Percentiles rank a stretch among this genome's conserved stretches.
Evolutionary conservation across 2,888 invertebrate species (phyloP).

Genomic region (Notodonta dromedarius): DNA sequence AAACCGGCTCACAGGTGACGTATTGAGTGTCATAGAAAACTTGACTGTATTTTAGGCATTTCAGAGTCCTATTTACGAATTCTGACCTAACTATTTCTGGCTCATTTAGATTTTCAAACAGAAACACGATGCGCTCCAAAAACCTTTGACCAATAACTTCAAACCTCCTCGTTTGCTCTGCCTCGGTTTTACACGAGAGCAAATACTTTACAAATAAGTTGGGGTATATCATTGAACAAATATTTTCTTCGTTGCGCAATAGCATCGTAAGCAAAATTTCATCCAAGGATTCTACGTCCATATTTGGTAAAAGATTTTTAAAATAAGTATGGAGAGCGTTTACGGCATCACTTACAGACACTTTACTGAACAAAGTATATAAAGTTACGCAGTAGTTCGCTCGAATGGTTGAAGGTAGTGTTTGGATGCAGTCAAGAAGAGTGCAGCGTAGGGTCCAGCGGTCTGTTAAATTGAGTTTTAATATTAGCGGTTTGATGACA

Average conservation of each 20-base stretch:
- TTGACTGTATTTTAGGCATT: conserved; percentile 47
- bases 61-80: conserved; percentile 40
- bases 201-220: conserved; percentile 56
- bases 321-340: conserved; percentile 37
- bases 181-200: conserved; percentile 44
- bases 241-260: conserved; percentile 21
- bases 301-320: conserved; percentile 40
- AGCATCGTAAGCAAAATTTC: conserved; percentile 35
- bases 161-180: conserved; percentile 41
- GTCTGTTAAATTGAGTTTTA: background rate
- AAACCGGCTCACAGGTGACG: conserved; percentile 48
- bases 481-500: conserved; percentile 43
- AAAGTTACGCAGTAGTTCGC: conserved; percentile 52
- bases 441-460: background rate
- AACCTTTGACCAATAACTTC: conserved; percentile 44
- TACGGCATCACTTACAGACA: conserved; percentile 25
- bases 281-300: conserved; percentile 39
- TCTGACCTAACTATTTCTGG: background rate
- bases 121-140: conserved; percentile 38
- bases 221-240: conserved; percentile 32
- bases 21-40: conserved; percentile 51
- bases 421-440: conserved; percentile 18
- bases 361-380: conserved; percentile 38
- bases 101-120: conserved; percentile 6
- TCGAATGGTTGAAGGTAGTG: conserved; percentile 44